phyloP scores from a whole-genome alignment of 2,888 invertebrate species.

The Brachyopa scutellaris region DNA sequence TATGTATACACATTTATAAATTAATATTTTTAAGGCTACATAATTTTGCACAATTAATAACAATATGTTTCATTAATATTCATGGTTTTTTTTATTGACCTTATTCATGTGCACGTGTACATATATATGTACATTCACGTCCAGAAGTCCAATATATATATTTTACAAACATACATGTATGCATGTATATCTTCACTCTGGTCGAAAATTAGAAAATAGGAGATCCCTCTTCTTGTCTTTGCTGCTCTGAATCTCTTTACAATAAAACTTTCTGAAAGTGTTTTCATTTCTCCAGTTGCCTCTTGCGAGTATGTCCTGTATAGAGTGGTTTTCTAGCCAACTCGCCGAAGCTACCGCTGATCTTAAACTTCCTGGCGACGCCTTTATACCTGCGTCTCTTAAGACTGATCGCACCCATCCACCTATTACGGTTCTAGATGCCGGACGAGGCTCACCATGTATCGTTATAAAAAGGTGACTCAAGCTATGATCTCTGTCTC shows the following conservation, averaged over 20 bases:
- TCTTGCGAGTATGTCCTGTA: neutral
- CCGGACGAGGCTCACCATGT: neutral
- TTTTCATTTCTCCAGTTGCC: constrained; percentile 13
- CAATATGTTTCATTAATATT: neutral
- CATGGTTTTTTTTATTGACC: too few relatives aligned
- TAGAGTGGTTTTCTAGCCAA: constrained; percentile 26
- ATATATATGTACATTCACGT: too few relatives aligned
- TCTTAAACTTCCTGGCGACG: constrained; percentile 19
- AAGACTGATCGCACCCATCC: constrained; percentile 34
- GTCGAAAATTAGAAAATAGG: constrained; percentile 2
- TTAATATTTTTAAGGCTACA: neutral
- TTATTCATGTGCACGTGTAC: too few relatives aligned
- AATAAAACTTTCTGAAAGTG: constrained; percentile 30
- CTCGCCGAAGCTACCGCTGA: constrained; percentile 11
- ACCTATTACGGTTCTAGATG: constrained; percentile 29
- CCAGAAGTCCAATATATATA: neutral
- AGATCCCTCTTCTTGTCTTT: neutral
- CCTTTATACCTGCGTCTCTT: neutral
- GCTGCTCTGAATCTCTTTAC: constrained; percentile 4
- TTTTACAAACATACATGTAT: too few relatives aligned
- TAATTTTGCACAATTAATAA: neutral
- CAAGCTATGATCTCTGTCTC: neutral
- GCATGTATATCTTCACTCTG: too few relatives aligned
- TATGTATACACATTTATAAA: neutral
- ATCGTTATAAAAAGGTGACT: constrained; percentile 7